Conservation (phyloP, 23 tunicate species). For the Halocynthia aurantium region DNA sequence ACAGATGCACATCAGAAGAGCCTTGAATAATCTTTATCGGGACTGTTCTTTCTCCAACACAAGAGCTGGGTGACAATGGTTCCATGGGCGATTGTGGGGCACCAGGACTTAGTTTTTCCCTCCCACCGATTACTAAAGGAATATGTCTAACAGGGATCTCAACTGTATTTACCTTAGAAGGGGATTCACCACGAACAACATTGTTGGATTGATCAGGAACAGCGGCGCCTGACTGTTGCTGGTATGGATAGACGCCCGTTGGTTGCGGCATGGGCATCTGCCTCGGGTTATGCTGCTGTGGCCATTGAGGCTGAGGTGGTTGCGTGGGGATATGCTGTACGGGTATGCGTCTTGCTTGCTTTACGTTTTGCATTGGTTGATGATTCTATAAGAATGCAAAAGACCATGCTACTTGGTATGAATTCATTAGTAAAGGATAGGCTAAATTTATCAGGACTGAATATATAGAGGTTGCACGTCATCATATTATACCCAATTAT, state of each 20-base stretch:
- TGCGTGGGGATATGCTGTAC: constrained; percentile 14
- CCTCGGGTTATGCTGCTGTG: neutral
- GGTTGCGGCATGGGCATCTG: constrained; percentile 28
- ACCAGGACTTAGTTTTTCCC: too few species aligned
- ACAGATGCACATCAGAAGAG: too few species aligned
- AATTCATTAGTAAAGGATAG: too few species aligned
- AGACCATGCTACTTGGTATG: too few species aligned
- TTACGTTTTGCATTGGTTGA: neutral
- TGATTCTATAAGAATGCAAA: neutral
- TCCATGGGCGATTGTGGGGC: too few species aligned
- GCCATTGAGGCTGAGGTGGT: constrained; percentile 3
- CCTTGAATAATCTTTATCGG: too few species aligned
- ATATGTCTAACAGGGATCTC: constrained; percentile 20
- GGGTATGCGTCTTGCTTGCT: constrained; percentile 12
- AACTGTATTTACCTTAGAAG: too few species aligned
- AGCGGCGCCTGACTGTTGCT: neutral
- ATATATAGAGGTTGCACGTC: too few species aligned
- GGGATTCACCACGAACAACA: too few species aligned
- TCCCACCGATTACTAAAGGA: neutral
- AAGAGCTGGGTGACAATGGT: neutral
- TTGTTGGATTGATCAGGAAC: neutral
- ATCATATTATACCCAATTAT: too few species aligned
- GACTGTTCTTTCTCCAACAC: neutral
- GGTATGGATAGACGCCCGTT: neutral
- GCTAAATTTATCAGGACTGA: too few species aligned